Percentiles rank a stretch among this genome's conserved stretches.
These are phyloP conservation scores for Phalacrocorax aristotelis DNA, from an alignment of 2,113 vertebrate genomes.

Conservation along the genomic window DNA sequence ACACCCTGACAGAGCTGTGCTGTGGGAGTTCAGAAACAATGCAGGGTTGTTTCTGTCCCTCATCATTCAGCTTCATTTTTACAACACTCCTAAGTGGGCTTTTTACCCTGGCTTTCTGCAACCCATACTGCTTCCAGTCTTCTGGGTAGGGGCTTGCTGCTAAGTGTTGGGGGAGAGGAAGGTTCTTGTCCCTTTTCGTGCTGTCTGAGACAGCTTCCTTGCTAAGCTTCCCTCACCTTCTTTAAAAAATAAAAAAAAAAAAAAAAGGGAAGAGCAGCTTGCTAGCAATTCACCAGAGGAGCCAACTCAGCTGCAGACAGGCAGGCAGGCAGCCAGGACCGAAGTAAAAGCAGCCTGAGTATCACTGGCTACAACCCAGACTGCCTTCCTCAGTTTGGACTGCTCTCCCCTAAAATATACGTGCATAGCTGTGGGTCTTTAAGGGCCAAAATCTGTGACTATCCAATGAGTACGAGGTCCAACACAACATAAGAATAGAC, in stretches of 20 bases:
- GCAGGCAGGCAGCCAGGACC: conserved; percentile 25
- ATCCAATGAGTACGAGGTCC: not conserved
- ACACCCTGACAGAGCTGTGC: not conserved
- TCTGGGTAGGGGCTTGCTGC: not conserved
- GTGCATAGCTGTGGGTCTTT: not conserved
- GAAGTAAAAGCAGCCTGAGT: conserved; percentile 32
- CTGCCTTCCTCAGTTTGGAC: not conserved
- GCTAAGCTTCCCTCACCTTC: not conserved
- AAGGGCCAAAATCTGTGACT: not conserved
- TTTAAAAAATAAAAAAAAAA: not conserved
- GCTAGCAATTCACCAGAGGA: not conserved
- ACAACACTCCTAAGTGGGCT: not conserved
- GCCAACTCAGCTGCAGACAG: conserved; percentile 29
- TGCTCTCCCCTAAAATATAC: not conserved
- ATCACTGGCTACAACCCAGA: not conserved
- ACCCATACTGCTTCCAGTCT: not conserved
- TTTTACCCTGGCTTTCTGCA: not conserved
- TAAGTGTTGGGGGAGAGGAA: not conserved
- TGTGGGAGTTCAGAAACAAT: not conserved
- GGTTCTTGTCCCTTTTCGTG: not conserved
- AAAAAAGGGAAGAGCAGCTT: not conserved
- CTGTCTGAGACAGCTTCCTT: not conserved
- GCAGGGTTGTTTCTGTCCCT: not conserved
- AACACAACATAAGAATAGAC: not conserved
- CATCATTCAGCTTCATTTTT: not conserved